Percentiles rank a stretch among this genome's conserved stretches.
Conservation (phyloP, 2,113 vertebrate genomes). For the Neolamprologus sp. region DNA sequence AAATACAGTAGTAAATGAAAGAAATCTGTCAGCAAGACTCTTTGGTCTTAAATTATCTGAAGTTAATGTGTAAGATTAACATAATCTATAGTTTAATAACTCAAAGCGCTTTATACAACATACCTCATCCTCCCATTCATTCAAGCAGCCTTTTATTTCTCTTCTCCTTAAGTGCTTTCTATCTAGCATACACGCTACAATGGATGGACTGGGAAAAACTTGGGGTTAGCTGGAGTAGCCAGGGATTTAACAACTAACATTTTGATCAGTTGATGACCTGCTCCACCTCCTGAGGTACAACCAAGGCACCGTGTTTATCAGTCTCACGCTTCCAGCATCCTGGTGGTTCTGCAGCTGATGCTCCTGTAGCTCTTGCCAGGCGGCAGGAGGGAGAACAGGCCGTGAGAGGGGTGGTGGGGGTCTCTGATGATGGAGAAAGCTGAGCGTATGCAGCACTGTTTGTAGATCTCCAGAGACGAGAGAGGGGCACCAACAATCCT, state of each 20-base stretch:
- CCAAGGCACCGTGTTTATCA: not conserved
- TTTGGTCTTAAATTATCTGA: not conserved
- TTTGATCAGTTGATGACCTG: not conserved
- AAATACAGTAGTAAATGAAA: not conserved
- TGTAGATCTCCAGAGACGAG: not conserved
- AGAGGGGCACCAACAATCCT: not conserved
- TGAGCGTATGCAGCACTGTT: accelerated
- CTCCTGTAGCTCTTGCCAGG: accelerated
- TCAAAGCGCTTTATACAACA: accelerated
- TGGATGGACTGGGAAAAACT: not conserved
- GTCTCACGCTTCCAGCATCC: not conserved
- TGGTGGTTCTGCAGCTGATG: not conserved
- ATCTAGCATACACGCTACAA: not conserved
- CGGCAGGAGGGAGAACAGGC: not conserved
- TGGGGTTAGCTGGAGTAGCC: not conserved
- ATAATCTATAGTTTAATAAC: not conserved
- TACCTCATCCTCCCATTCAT: not conserved
- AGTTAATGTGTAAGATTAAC: not conserved
- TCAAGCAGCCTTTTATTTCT: not conserved
- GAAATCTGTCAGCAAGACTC: not conserved
- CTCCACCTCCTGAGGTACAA: not conserved
- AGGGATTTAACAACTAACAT: not conserved
- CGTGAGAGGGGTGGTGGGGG: accelerated
- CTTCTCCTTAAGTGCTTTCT: not conserved
- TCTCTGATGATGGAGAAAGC: not conserved